phyloP scores from a whole-genome alignment of 2,888 invertebrate genomes.

The Chrysolina americana region DNA sequence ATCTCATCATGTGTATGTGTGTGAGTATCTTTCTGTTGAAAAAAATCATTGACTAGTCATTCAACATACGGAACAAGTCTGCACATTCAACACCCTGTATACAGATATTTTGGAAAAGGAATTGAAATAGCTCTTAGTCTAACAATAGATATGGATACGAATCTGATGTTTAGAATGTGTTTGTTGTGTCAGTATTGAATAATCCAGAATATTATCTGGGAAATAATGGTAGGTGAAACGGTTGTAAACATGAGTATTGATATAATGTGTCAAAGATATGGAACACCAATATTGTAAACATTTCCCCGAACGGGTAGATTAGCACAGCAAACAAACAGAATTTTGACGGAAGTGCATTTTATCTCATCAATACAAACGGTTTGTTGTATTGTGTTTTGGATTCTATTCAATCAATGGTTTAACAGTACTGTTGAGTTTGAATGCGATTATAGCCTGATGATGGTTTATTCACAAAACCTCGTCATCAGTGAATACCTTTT shows the following conservation, averaged over 20 bases:
- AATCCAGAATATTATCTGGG: slow-evolving; percentile 14
- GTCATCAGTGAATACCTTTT: no score
- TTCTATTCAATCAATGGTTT: no score
- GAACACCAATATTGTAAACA: slow-evolving; percentile 6
- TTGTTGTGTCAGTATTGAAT: background rate
- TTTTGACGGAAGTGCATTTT: background rate
- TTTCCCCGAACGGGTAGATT: background rate
- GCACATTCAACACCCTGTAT: background rate
- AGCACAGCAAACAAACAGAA: slow-evolving; percentile 3
- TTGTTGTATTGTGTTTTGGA: no score
- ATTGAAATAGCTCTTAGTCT: slow-evolving; percentile 17
- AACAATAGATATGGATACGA: slow-evolving; percentile 16
- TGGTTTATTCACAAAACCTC: no score
- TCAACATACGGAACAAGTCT: background rate
- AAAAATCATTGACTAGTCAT: no score
- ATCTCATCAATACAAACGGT: background rate
- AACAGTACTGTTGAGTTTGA: no score
- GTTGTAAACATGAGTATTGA: slow-evolving; percentile 9
- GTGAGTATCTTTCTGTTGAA: no score
- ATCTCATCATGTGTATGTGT: background rate
- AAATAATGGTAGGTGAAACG: background rate
- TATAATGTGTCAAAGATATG: slow-evolving; percentile 11
- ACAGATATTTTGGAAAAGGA: background rate
- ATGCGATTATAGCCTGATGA: no score
- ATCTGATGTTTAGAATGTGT: slow-evolving; percentile 10